A percentile compares a stretch with the other conserved stretches of the same genome.
Conservation (phyloP, 2,113 vertebrate genomes). For the Campylomormyrus numenius region DNA sequence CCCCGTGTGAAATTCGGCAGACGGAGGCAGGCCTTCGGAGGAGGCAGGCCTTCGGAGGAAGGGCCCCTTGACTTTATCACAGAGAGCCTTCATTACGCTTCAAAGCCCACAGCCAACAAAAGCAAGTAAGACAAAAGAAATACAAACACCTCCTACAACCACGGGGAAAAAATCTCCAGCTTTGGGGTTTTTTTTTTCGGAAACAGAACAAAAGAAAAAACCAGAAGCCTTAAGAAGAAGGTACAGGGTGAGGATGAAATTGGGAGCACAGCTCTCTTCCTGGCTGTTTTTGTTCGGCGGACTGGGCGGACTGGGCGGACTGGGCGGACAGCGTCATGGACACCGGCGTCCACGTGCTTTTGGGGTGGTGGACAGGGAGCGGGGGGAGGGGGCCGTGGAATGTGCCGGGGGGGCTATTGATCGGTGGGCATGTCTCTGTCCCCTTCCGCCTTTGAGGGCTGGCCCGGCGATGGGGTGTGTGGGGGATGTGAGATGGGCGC, state of each 20-base stretch:
- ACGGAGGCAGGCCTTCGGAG: neutral
- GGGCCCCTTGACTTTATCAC: neutral
- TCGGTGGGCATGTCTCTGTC: slow-evolving; percentile 90
- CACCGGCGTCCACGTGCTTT: slow-evolving; percentile 26
- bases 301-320: neutral
- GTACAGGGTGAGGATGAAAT: neutral
- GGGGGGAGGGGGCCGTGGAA: slow-evolving; percentile 35
- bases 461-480: slow-evolving; percentile 78
- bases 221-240: slow-evolving; percentile 64
- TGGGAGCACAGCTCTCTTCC: neutral
- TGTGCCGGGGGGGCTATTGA: slow-evolving; percentile 72
- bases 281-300: neutral
- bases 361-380: slow-evolving; percentile 38
- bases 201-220: slow-evolving; percentile 44
- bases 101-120: neutral
- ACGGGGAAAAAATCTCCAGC: neutral
- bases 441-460: slow-evolving; percentile 78
- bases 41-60: neutral
- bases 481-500: slow-evolving; percentile 62
- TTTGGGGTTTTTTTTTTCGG: slow-evolving; percentile 1
- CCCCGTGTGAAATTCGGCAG: neutral
- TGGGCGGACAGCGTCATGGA: neutral
- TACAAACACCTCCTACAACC: neutral
- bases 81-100: neutral
- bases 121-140: neutral